Evolutionary conservation across 2,113 vertebrate species (phyloP), one percentile per base, ranked within the genome.

Genomic region (Tragulus kanchil): DNA sequence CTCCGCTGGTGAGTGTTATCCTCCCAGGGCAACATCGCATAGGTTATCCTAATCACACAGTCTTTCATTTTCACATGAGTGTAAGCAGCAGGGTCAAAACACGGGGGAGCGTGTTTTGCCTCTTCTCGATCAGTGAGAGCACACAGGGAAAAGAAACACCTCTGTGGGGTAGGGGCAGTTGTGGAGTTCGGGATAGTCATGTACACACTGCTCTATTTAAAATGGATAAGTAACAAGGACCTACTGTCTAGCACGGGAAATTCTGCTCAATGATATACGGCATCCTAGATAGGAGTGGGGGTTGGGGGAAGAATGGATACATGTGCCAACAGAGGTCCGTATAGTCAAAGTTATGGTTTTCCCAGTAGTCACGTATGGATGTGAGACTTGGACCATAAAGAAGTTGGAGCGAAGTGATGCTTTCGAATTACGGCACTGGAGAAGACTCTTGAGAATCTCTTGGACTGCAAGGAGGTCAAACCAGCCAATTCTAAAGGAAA

Each of bases 1-100:
- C 45, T 71, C 42, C 10, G 3, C 36, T n/a, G 17, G 5, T 0
- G 5, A 9, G 19, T 7, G 1, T 62, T 25, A 9, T 23, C 3
- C 31, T 28, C 12, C 0, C 26, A 71, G 58, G 54, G 58, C 58
- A 85, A 58, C 56, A 5, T 19, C 5, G 7, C 31, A 1, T 11
- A 19, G 6, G n/a, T 61, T n/a, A 26, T 89, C 65, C 64, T 61
- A 26, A 77, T 45, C 56, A 78, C 45, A 71, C 0, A 67, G 86
- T 2, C 31, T n/a, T 79, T n/a, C 67, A 50, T 75, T 36, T 59
- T 78, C 50, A 58, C 5, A 1, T 3, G 64, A 79, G 69, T 6
- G 1, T 2, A 75, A 23, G 28, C 3, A 3, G n/a, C 12, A 54
- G 54, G 31, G 58, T 64, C 21, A 73, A 5, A 23, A 8, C n/a